Base-by-base conservation (phyloP, 2,113 vertebrate genomes). In the Mesembrinibis cayennensis region DNA sequence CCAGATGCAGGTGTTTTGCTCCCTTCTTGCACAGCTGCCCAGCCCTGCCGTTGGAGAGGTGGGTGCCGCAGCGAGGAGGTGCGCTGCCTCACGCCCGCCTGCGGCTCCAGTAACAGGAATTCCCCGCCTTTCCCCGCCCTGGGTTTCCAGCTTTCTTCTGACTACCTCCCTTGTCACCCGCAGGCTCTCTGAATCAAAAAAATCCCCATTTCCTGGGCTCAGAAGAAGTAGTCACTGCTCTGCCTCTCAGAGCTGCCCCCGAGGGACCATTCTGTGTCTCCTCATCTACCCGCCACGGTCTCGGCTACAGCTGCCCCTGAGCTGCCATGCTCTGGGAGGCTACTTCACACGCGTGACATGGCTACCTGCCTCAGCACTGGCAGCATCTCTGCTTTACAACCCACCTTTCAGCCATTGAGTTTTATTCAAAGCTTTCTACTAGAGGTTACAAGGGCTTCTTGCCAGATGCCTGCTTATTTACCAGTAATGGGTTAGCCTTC, bases 231-330 rank as follows among this genome's bases (percentile, higher is more conserved):
- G 44, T n/a, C 78, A 82, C 36, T 26, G 59, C 19, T 78, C 34
- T 36, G 29, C 34, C 53, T 80, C 63, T 59, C 73, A 25, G 44
- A 84, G 65, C 56, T 79, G 69, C 27, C 30, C 19, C 16, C 0
- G 0, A 52, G 23, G 26, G 22, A 55, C n/a, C 21, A 8, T 29
- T 63, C n/a, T 30, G 8, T 10, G 11, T 36, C 44, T 87, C 25
- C 34, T 65, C 11, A 2, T 55, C 32, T 26, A 23, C 27, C 23
- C 4, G 4, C 2, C 0, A 0, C 7, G 3, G 19, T 53, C 36
- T 73, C 1, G 2, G 45, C 42, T 81, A 22, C 45, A 63, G 80
- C 15, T 19, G 11, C 11, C 25, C 47, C 50, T 62, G 32, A 42
- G n/a, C 52, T 76, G 62, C 66, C 27, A 13, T 76, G 71, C 16